Evolutionary conservation across 2,888 invertebrate genomes (phyloP).

Genomic region (Sepiola atlantica): DNA sequence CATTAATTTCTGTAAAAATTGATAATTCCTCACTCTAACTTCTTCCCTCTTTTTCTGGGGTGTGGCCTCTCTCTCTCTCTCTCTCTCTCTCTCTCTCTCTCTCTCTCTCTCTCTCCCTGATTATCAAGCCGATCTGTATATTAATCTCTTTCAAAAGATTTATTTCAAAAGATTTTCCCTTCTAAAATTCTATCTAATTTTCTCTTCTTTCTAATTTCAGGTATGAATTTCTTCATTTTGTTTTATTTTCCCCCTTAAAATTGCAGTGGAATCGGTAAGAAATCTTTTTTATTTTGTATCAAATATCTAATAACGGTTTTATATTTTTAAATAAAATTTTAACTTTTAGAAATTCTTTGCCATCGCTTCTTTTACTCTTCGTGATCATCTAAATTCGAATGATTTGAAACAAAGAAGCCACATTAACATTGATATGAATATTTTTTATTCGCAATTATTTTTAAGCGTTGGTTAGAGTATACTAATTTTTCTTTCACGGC

Average conservation of each 20-base stretch:
- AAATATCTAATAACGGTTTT: no score
- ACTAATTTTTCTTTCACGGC: no score
- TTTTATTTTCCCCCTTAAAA: not conserved
- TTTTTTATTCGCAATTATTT: no score
- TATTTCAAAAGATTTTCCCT: not conserved
- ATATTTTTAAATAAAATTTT: no score
- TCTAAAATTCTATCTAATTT: not conserved
- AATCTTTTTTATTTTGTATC: not conserved
- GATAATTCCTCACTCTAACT: not conserved
- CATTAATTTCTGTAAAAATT: no score
- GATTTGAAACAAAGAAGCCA: no score
- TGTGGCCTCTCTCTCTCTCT: not conserved
- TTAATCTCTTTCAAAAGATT: not conserved
- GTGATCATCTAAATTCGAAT: no score
- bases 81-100: not conserved
- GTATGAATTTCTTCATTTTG: not conserved
- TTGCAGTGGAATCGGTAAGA: not conserved
- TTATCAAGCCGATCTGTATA: not conserved
- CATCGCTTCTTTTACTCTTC: no score
- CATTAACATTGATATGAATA: no score
- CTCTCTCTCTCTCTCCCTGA: not conserved
- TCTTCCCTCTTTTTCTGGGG: not conserved
- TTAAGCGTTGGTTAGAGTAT: no score
- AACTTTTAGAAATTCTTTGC: no score
- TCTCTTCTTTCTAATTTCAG: not conserved